These are phyloP conservation scores for Clarias macrocephalus DNA, from an alignment of 2,113 vertebrate species.

Conservation along the genomic window DNA sequence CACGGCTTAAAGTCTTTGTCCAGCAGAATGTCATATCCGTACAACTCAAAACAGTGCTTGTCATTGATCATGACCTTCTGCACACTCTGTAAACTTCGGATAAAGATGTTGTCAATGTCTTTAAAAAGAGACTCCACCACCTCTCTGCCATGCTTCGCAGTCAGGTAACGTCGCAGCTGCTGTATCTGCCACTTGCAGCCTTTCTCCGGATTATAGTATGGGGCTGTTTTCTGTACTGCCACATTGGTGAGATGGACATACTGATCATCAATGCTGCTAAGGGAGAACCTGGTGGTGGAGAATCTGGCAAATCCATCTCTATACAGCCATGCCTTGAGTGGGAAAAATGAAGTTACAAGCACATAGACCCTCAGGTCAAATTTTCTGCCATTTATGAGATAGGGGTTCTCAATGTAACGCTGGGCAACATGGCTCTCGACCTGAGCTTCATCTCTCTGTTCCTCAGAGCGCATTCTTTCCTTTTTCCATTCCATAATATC, in stretches of 20 bases:
- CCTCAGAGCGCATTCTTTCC: constrained; percentile 78
- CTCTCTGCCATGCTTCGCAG: constrained; percentile 71
- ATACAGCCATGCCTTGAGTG: constrained; percentile 82
- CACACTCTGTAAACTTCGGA: constrained; percentile 81
- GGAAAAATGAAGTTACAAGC: constrained; percentile 80
- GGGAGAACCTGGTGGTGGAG: constrained; percentile 80
- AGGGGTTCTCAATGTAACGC: constrained; percentile 88
- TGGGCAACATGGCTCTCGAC: constrained; percentile 88
- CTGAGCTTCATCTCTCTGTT: constrained; percentile 80
- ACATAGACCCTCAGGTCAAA: constrained; percentile 87
- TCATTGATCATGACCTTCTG: constrained; percentile 86
- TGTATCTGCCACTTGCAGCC: constrained; percentile 85
- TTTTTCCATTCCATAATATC: constrained; percentile 86
- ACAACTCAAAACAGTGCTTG: constrained; percentile 85
- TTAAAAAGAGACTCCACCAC: constrained; percentile 71
- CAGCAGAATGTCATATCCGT: constrained; percentile 81
- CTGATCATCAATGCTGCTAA: constrained; percentile 80
- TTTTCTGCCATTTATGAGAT: constrained; percentile 85
- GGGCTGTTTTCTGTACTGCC: constrained; percentile 82
- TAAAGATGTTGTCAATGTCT: constrained; percentile 80
- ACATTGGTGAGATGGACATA: constrained; percentile 84
- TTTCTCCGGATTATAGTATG: constrained; percentile 82
- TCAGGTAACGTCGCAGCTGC: constrained; percentile 75
- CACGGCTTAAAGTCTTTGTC: constrained; percentile 84
- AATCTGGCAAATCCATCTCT: constrained; percentile 83